Percentiles rank a stretch among this genome's conserved stretches.
Conservation (phyloP, 1,140 invertebrate genomes). For the Hypothenemus hampei region DNA sequence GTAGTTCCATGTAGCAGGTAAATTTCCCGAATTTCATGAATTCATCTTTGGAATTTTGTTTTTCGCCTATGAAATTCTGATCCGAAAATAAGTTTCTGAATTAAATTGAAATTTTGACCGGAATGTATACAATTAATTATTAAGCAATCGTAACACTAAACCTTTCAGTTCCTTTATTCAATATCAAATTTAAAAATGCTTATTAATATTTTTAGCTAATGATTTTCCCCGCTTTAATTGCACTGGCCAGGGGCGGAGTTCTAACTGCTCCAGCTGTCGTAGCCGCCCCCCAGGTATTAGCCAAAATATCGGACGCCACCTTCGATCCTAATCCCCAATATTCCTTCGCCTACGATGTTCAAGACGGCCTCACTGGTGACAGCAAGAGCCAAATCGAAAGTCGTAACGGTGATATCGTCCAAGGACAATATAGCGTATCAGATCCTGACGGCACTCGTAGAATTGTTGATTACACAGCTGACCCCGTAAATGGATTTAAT, state of each 20-base stretch:
- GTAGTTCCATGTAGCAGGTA: not conserved
- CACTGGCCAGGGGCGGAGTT: constrained; percentile 29
- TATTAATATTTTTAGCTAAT: constrained; percentile 30
- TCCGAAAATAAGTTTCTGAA: not conserved
- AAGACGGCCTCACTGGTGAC: constrained; percentile 56
- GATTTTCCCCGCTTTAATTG: constrained; percentile 37
- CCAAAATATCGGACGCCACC: constrained; percentile 44
- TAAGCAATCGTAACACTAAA: not conserved
- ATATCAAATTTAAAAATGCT: not conserved
- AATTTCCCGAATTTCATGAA: too few relatives aligned
- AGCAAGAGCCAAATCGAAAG: constrained; percentile 56
- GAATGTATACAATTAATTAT: not conserved
- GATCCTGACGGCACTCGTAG: constrained; percentile 33
- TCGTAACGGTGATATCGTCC: constrained; percentile 58
- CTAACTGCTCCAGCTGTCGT: constrained; percentile 28
- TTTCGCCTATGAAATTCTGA: too few relatives aligned
- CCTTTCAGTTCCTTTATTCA: not conserved
- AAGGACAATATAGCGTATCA: constrained; percentile 46
- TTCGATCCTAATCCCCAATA: constrained; percentile 54
- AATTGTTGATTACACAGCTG: constrained; percentile 62
- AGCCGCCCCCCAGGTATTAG: constrained; percentile 49
- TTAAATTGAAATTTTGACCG: not conserved
- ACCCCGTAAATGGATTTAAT: constrained; percentile 52
- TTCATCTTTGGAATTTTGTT: too few relatives aligned
- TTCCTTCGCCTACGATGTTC: constrained; percentile 54